Percentiles rank a stretch among this genome's conserved stretches.
phyloP scores from a whole-genome alignment of 1,140 invertebrate species.

The Linepithema humile region DNA sequence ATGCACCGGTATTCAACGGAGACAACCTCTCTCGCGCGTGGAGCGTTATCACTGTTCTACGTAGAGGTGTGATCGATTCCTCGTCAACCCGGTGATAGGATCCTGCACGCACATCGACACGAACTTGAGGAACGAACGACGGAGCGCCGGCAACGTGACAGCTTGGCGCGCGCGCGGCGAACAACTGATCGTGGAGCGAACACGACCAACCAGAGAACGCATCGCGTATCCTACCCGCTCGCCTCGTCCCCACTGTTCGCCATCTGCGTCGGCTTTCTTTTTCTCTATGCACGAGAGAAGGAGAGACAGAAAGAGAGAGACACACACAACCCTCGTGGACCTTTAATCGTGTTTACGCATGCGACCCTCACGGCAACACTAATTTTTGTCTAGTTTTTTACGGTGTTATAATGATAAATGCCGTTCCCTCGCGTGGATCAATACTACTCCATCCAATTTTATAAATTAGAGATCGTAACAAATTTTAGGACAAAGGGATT shows the following conservation, averaged over 20 bases:
- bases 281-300: not conserved
- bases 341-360: slow-evolving; percentile 52
- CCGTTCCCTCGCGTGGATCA: not conserved
- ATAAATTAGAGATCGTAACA: not conserved
- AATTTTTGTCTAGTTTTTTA: slow-evolving; percentile 8
- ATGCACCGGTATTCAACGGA: not conserved
- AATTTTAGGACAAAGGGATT: not conserved
- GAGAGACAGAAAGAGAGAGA: not conserved
- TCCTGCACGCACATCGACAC: not conserved
- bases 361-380: slow-evolving; percentile 11
- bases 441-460: not conserved
- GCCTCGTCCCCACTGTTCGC: slow-evolving; percentile 34
- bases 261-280: slow-evolving; percentile 37
- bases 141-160: not conserved
- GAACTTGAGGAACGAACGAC: not conserved
- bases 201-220: slow-evolving; percentile 64
- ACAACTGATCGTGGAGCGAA: slow-evolving; percentile 73
- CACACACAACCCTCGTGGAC: slow-evolving; percentile 22
- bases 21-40: not conserved
- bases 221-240: slow-evolving; percentile 51
- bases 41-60: slow-evolving; percentile 1
- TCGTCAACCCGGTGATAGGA: not conserved
- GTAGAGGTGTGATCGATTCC: slow-evolving; percentile 42
- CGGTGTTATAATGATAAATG: not conserved
- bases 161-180: slow-evolving; percentile 76